Conservation (phyloP, 2,888 invertebrate species). For the Nomada hirtipes region DNA sequence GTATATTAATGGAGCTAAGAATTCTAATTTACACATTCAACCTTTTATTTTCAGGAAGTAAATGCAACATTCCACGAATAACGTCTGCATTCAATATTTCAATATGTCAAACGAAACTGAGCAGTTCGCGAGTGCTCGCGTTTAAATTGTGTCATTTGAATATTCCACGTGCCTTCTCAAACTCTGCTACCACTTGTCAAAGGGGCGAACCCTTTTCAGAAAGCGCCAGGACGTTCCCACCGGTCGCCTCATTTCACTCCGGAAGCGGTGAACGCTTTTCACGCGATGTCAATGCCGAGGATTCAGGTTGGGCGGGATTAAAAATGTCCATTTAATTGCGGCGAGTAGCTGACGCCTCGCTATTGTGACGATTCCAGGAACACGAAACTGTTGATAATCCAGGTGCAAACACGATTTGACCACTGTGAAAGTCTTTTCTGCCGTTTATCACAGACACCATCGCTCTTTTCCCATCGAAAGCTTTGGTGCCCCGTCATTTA, state of each 20-base stretch:
- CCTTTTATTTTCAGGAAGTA: too few species aligned
- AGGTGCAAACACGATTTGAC: background rate
- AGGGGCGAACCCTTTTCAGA: background rate
- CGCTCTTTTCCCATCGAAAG: background rate
- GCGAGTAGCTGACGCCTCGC: background rate
- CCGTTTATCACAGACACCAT: too few species aligned
- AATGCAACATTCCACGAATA: too few species aligned
- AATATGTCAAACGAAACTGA: background rate
- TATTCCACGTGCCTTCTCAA: background rate
- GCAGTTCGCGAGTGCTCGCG: background rate
- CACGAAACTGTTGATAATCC: slow-evolving; percentile 1
- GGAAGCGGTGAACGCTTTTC: background rate
- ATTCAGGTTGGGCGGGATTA: slow-evolving; percentile 9
- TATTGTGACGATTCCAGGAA: background rate
- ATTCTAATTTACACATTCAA: too few species aligned
- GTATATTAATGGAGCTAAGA: too few species aligned
- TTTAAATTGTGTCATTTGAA: background rate
- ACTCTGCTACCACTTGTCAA: background rate
- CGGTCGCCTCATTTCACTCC: background rate
- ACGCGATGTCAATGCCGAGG: slow-evolving; percentile 9
- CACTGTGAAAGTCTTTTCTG: background rate
- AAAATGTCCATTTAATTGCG: slow-evolving; percentile 35
- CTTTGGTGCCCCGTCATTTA: background rate
- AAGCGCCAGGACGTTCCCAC: background rate
- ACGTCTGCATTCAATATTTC: background rate